Percentiles rank a stretch among this genome's conserved stretches.
Evolutionary conservation across 2,888 invertebrate genomes (phyloP).

Genomic region (Melieria picta): DNA sequence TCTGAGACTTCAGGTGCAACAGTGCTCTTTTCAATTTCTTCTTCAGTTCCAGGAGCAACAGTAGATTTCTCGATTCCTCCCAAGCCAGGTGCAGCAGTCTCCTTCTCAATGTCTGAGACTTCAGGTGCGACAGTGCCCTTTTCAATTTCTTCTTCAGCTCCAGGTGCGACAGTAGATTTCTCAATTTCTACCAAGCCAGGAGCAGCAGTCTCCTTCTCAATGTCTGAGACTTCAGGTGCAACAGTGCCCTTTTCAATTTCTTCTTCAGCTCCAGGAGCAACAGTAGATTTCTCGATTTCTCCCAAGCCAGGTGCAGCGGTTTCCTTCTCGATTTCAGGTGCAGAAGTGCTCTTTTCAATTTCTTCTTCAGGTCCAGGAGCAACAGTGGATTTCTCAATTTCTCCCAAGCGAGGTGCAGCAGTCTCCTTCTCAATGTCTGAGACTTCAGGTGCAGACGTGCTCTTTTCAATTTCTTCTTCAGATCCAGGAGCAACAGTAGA

Average conservation of each 20-base stretch:
- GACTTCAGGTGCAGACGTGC: not conserved
- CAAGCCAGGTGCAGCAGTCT: slow-evolving; percentile 1
- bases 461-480: slow-evolving; percentile 4
- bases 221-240: slow-evolving; percentile 18
- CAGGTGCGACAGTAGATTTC: slow-evolving; percentile 23
- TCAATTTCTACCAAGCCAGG: slow-evolving; percentile 27
- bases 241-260: slow-evolving; percentile 33
- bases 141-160: slow-evolving; percentile 19
- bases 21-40: slow-evolving; percentile 29
- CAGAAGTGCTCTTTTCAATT: not conserved
- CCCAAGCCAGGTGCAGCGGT: not conserved
- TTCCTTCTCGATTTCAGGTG: slow-evolving; percentile 20
- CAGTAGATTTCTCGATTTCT: slow-evolving; percentile 5
- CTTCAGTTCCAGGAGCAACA: slow-evolving; percentile 6
- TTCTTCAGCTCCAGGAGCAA: slow-evolving; percentile 12
- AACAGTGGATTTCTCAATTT: slow-evolving; percentile 32
- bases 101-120: slow-evolving; percentile 19
- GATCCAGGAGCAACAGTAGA: slow-evolving; percentile 27
- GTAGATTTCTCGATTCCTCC: slow-evolving; percentile 35
- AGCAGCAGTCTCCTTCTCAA: slow-evolving; percentile 30
- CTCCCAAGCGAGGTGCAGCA: slow-evolving; percentile 29
- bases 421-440: slow-evolving; percentile 25
- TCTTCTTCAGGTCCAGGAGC: slow-evolving; percentile 18
- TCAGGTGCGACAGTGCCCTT: slow-evolving; percentile 21
- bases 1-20: slow-evolving; percentile 35